phyloP scores from a whole-genome alignment of 1,140 invertebrate species.

The Papilio machaon region DNA sequence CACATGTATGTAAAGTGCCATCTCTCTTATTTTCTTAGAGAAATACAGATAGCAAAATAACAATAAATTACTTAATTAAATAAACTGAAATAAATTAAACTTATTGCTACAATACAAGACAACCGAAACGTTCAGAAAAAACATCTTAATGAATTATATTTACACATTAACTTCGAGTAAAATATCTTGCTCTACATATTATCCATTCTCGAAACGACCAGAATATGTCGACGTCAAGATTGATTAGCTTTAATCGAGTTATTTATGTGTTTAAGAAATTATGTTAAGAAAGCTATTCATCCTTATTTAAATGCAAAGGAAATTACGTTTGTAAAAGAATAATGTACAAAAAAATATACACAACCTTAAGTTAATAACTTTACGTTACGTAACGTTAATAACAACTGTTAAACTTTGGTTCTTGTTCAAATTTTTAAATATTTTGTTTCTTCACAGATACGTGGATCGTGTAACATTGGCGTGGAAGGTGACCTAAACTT shows the following conservation, averaged over 20 bases:
- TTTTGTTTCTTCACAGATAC: conserved; percentile 44
- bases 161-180: background rate
- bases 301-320: background rate
- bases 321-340: conserved; percentile 13
- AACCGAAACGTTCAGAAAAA: background rate
- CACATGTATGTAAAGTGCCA: background rate
- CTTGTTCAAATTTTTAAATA: background rate
- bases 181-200: background rate
- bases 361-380: background rate
- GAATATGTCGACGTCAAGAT: background rate
- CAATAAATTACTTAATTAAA: background rate
- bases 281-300: background rate
- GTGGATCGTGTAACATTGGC: conserved; percentile 38
- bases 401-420: no score
- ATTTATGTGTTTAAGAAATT: background rate
- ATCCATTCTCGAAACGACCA: background rate
- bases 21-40: background rate
- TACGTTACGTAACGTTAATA: no score
- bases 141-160: background rate
- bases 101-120: no score
- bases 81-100: background rate
- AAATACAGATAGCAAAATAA: background rate
- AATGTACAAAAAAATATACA: background rate
- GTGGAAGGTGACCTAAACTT: conserved; percentile 46
- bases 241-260: conserved; percentile 16